Base-by-base conservation (phyloP, 2,888 invertebrate species). In the Tuberolachnus salignus region DNA sequence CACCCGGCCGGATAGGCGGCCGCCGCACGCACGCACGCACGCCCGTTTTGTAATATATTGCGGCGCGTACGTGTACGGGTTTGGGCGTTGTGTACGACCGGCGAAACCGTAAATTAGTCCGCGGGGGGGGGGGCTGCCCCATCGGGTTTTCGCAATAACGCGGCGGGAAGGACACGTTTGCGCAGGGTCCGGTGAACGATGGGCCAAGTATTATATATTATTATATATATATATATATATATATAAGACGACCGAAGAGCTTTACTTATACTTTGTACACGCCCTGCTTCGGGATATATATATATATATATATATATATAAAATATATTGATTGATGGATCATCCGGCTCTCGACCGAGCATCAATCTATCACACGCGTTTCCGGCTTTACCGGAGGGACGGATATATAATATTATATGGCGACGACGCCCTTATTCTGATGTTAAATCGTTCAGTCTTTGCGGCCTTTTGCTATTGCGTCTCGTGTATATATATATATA, bases 301-400 rank as follows among this genome's bases (percentile, higher is more conserved):
- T 42, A 10, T 10, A 44, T 4, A 42, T 13, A 34, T n/a, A n/a
- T 59, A 2, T 57, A 44, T 13, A 61, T 10, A 44, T 46, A 55
- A 26, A 2, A 34, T 49, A 11, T 59, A 78, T 67, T 67, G 75
- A 78, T 78, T 78, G 75, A 78, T 78, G 75, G 67, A 78, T 78
- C 67, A 44, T 78, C 67, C 51, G 51, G 51, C 34, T 67, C 57
- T 78, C 59, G 21, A 49, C 21, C 51, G 34, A 34, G 59, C 75
- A 49, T 78, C 67, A 78, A 78, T 78, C 75, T 67, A 78, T 78
- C 75, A 78, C 46, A 16, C 67, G n/a, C 46, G 55, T 78, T 78
- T 78, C 75, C 75, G 75, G 67, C 46, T 71, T 46, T 53, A 53
- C 53, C 9, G 6, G 10, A 9, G 51, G 14, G 51, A 16, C 51